Evolutionary conservation across 2,797 vertebrate species (phyloP).

Genomic region (Amazonetta brasiliensis): DNA sequence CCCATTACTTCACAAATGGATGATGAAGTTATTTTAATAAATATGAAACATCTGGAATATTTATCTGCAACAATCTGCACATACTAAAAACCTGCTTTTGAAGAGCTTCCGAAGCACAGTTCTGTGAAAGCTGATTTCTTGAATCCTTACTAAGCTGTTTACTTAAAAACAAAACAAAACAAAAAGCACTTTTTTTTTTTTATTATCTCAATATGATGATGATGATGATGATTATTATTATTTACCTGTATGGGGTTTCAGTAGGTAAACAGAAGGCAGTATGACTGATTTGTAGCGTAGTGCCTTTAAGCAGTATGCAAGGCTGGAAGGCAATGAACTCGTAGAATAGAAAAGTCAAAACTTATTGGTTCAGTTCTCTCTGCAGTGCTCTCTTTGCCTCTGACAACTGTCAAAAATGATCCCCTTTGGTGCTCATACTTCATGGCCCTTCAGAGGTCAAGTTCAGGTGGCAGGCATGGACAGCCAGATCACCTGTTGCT

Average conservation of each 20-base stretch:
- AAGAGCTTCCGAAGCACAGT: neutral
- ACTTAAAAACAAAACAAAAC: neutral
- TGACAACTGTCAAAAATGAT: neutral
- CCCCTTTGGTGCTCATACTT: neutral
- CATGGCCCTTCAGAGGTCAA: neutral
- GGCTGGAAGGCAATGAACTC: neutral
- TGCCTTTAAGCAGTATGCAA: neutral
- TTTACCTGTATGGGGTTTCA: neutral
- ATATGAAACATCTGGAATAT: conserved; percentile 34
- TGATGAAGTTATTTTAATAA: conserved; percentile 62
- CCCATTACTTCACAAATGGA: conserved; percentile 47
- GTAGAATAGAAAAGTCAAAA: neutral
- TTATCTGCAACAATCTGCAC: neutral
- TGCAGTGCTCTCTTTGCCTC: neutral
- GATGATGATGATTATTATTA: too few species aligned
- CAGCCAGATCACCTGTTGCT: conserved; percentile 26
- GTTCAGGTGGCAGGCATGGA: neutral
- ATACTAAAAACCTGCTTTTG: conserved; percentile 14
- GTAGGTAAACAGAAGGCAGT: neutral
- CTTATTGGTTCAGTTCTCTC: neutral
- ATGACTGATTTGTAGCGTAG: neutral
- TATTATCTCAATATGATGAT: neutral
- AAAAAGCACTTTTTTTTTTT: neutral
- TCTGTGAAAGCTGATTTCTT: neutral
- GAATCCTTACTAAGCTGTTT: neutral